phyloP scores from a whole-genome alignment of 2,888 invertebrate genomes.

The Harpalus rubripes region DNA sequence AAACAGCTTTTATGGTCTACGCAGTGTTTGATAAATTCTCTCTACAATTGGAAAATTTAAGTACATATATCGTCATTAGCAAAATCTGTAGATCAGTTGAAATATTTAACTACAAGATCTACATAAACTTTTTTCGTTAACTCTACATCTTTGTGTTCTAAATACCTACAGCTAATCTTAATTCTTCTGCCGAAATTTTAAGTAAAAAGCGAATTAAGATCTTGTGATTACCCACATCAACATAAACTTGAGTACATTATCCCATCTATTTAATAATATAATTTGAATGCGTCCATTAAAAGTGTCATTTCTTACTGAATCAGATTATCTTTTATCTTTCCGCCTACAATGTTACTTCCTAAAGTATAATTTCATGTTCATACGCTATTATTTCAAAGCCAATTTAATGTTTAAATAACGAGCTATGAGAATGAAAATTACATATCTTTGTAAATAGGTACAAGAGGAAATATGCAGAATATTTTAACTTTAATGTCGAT shows the following conservation, averaged over 20 bases:
- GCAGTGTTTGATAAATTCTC: too few species aligned
- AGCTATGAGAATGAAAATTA: constrained; percentile 34
- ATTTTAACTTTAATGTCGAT: neutral
- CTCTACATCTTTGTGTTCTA: neutral
- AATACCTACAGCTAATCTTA: neutral
- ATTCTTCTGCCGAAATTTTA: neutral
- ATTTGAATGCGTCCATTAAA: constrained; percentile 16
- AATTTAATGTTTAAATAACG: constrained; percentile 44
- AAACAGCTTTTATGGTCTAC: too few species aligned
- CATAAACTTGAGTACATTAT: constrained; percentile 34
- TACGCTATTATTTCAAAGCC: constrained; percentile 38
- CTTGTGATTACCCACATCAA: neutral
- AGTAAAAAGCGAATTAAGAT: neutral
- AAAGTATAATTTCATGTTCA: constrained; percentile 18
- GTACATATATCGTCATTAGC: too few species aligned
- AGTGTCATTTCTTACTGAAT: constrained; percentile 28
- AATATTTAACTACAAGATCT: too few species aligned
- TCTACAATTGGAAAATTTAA: too few species aligned
- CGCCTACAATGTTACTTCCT: constrained; percentile 17
- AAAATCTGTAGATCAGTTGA: too few species aligned
- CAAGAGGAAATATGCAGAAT: neutral
- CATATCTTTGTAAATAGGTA: neutral
- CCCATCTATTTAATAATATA: constrained; percentile 41
- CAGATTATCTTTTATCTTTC: constrained; percentile 39
- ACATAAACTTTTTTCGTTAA: neutral